Percentiles rank a stretch among this genome's conserved stretches.
phyloP scores from a whole-genome alignment of 2,888 invertebrate genomes.

The Osmoderma eremita region DNA sequence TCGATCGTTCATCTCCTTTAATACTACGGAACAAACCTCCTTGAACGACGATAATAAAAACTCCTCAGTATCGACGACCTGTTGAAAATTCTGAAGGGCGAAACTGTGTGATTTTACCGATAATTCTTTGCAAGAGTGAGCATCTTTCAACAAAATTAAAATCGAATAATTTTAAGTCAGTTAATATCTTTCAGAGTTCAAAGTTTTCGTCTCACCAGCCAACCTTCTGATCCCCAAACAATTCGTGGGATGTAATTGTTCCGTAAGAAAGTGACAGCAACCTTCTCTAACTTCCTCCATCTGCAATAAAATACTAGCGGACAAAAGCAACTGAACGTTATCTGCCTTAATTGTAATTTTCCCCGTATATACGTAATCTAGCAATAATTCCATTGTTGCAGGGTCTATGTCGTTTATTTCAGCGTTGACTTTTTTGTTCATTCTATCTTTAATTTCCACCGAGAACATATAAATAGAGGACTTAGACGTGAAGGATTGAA shows the following conservation, averaged over 20 bases:
- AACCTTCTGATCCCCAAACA: constrained; percentile 81
- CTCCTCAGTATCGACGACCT: constrained; percentile 76
- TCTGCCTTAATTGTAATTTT: constrained; percentile 70
- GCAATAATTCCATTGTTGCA: constrained; percentile 72
- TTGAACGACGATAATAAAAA: constrained; percentile 73
- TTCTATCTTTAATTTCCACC: constrained; percentile 63
- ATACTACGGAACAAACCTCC: constrained; percentile 66
- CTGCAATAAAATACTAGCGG: constrained; percentile 79
- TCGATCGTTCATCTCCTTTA: neutral
- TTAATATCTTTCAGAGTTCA: no score
- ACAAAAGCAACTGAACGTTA: constrained; percentile 67
- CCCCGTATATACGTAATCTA: constrained; percentile 81
- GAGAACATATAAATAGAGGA: no score
- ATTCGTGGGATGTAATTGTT: constrained; percentile 80
- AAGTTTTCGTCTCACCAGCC: constrained; percentile 63
- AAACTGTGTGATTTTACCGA: constrained; percentile 73
- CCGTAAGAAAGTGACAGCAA: constrained; percentile 78
- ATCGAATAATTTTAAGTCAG: no score
- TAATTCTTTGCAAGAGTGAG: constrained; percentile 77
- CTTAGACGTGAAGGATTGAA: no score
- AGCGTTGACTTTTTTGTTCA: constrained; percentile 69
- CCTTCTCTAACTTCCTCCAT: constrained; percentile 76
- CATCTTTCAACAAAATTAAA: constrained; percentile 68
- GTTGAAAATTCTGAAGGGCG: constrained; percentile 76
- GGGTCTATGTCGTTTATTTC: constrained; percentile 71